Evolutionary conservation across 2,113 vertebrate species (phyloP).

Genomic region (Psittacus erithacus): DNA sequence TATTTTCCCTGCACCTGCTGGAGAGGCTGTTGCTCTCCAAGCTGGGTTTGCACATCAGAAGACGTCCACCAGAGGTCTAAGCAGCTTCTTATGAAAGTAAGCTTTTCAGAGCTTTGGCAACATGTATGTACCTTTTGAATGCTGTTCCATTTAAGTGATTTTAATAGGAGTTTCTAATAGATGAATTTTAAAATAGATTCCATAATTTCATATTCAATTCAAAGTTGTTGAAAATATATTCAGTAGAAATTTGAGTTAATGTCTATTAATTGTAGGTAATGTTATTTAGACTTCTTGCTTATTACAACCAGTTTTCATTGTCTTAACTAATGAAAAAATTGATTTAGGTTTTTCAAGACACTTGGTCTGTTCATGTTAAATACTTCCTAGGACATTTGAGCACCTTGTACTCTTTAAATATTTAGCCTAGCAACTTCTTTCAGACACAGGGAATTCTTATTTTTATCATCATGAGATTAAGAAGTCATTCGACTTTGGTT

Average conservation of each 20-base stretch:
- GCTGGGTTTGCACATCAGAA: background rate
- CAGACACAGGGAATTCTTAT: background rate
- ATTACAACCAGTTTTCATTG: background rate
- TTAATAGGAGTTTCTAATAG: background rate
- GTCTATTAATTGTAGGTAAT: background rate
- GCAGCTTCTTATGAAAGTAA: background rate
- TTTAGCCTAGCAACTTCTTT: background rate
- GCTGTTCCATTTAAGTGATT: background rate
- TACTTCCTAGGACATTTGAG: background rate
- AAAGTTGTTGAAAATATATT: background rate
- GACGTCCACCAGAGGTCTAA: conserved; percentile 22
- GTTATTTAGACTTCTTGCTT: background rate
- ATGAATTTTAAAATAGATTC: background rate
- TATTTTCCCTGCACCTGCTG: conserved; percentile 47
- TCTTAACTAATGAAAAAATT: background rate
- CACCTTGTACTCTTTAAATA: background rate
- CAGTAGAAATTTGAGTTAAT: background rate
- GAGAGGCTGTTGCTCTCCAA: conserved; percentile 29
- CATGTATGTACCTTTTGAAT: background rate
- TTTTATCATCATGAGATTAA: background rate
- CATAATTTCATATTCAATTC: background rate
- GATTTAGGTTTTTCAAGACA: background rate
- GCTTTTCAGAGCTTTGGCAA: background rate
- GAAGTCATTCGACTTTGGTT: background rate
- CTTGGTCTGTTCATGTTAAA: background rate